Conservation (phyloP, 2,888 invertebrate genomes). For the Macrosiphum euphorbiae region DNA sequence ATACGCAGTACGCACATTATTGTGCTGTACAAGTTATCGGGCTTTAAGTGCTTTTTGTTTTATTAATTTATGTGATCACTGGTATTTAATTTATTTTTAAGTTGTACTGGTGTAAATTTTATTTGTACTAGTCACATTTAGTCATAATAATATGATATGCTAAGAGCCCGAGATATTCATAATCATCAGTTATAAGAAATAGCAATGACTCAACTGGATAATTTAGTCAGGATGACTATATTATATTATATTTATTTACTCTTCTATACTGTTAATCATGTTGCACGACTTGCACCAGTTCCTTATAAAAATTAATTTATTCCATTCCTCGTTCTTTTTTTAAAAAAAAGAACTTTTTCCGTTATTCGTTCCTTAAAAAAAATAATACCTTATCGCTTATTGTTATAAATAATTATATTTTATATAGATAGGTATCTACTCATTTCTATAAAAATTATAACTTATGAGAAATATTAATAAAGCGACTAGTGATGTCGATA, state of each 20-base stretch:
- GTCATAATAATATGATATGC: background rate
- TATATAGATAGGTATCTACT: too few relatives aligned
- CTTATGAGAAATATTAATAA: too few relatives aligned
- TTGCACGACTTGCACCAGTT: too few relatives aligned
- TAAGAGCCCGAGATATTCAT: background rate
- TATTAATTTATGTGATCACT: background rate
- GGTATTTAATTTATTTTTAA: background rate
- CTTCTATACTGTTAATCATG: background rate
- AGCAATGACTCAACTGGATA: background rate
- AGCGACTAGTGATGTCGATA: too few relatives aligned
- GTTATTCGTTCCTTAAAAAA: too few relatives aligned
- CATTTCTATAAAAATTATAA: too few relatives aligned
- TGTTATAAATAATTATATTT: too few relatives aligned
- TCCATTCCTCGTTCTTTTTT: too few relatives aligned
- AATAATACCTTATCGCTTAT: too few relatives aligned
- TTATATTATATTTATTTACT: background rate
- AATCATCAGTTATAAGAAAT: background rate
- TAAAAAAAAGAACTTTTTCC: too few relatives aligned
- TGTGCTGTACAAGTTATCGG: background rate
- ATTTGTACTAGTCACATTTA: background rate
- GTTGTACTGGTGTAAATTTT: background rate
- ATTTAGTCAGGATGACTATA: background rate
- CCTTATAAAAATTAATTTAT: too few relatives aligned
- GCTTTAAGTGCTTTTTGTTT: background rate
- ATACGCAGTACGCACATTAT: background rate